These are phyloP conservation scores for Platichthys stellatus DNA, from an alignment of 2,113 vertebrate genomes.

Conservation along the genomic window DNA sequence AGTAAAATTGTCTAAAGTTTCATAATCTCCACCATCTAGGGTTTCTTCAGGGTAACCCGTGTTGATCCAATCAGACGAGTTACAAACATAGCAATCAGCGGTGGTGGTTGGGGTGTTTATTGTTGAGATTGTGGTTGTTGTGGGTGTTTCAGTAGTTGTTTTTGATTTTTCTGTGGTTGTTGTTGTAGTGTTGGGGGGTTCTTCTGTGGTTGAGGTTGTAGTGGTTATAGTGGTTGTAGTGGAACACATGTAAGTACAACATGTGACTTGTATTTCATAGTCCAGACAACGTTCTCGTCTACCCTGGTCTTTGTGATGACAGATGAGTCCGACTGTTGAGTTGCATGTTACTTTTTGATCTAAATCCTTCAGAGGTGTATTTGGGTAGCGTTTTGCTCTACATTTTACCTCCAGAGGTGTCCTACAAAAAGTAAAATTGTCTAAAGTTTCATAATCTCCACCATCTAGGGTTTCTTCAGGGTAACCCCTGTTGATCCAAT, in stretches of 20 bases:
- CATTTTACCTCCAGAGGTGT: slow-evolving; percentile 1
- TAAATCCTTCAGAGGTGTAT: not conserved
- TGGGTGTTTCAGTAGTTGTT: too few species aligned
- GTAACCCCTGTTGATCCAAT: too few species aligned
- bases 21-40: slow-evolving; percentile 29
- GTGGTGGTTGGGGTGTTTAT: not conserved
- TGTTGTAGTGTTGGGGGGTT: not conserved
- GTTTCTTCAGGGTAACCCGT: not conserved
- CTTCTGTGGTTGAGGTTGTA: too few species aligned
- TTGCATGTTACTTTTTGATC: slow-evolving; percentile 49
- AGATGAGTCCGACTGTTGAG: slow-evolving; percentile 51
- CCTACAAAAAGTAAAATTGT: too few species aligned
- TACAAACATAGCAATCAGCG: slow-evolving; percentile 16
- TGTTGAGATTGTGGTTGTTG: too few species aligned
- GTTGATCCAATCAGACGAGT: slow-evolving; percentile 48
- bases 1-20: slow-evolving; percentile 27
- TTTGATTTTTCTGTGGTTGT: not conserved
- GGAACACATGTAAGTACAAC: slow-evolving; percentile 30
- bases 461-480: too few species aligned
- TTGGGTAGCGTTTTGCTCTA: not conserved
- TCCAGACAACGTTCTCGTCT: slow-evolving; percentile 19
- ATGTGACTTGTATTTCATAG: slow-evolving; percentile 61
- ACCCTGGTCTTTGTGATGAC: slow-evolving; percentile 63
- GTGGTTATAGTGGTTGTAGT: not conserved
- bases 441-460: too few species aligned